Base-by-base conservation (phyloP, 2,797 vertebrate genomes). In the Dicrostonyx torquatus region DNA sequence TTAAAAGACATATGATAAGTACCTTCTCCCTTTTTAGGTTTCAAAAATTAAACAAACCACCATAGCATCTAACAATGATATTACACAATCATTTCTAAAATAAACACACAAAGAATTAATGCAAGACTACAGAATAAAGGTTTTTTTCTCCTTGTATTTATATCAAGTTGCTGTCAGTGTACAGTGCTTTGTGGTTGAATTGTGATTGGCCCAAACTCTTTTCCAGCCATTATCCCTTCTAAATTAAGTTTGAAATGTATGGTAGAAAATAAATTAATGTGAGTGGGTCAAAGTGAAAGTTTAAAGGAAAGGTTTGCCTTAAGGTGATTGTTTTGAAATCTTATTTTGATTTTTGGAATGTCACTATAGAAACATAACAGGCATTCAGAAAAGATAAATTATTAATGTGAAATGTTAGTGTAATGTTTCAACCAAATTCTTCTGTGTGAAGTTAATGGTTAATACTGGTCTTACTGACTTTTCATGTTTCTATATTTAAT, bases 401-500 rank as follows among this genome's bases (percentile, higher is more conserved):
- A 77, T 75, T 87, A 87, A 40, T 58, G 37, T 9, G 4, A 37
- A 80, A 64, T 29, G 70, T 64, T 64, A 66, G n/a, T 78, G 83
- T 78, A 43, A 48, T 92, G 7, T 31, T 85, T 84, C 80, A 79
- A 94, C 18, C 6, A 80, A 34, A 70, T 87, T 90, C 95, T 92
- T 48, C 12, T 60, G 13, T 50, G 12, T 75, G 55, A 92, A 93
- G 34, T 87, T 94, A 68, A 90, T 73, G 29, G 79, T 76, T 95
- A 62, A 87, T 87, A 79, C 15, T 68, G 58, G 4, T 80, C 93
- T 86, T 31, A 80, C 55, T 97, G 31, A 95, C 86, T 40, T 91
- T 96, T 97, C 95, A 48, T 87, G 29, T 93, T 94, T 95, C 60
- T 92, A 94, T 84, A 45, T 96, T 91, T 90, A 76, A 96, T 97